Evolutionary conservation across 2,797 vertebrate genomes (phyloP), one percentile per base, ranked within the genome.

Genomic region (Dendrocincla tyrannina): DNA sequence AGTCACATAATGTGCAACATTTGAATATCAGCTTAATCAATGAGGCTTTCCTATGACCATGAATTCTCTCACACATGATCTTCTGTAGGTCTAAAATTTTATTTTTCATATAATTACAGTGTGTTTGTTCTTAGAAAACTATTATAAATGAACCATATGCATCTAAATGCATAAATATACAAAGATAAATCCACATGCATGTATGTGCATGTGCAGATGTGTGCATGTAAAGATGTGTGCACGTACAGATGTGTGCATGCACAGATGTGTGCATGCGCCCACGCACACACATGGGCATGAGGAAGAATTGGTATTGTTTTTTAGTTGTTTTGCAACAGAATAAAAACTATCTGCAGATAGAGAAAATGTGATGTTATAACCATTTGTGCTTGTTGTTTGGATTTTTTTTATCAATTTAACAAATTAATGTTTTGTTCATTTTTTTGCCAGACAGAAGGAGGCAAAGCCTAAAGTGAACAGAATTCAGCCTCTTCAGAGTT

Each of bases 281-380:
- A 19, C 6, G 4, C 17, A 16, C 3, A 22, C 9, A 22, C 3
- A 17, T 1, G 5, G 35, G 9, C 32, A 41, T 1, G 2, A 68
- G 25, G 44, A 35, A 92, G 32, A 81, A 84, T 25, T 52, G 30
- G 9, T 33, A 13, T 13, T 63, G 17, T 25, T 25, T 68, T 49
- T 62, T 30, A 60, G 22, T n/a, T 81, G 19, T 69, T 85, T 74
- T 88, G 17, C 50, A 90, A 28, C 5, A 52, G n/a, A 78, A 60
- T 70, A 66, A 88, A 70, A n/a, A 47, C 11, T 42, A 10, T 16
- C 32, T 41, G 22, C 64, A 46, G 32, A 53, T 59, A 33, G 7
- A 37, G 28, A 59, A n/a, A 28, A 1, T 10, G 8, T 67, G 27
- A 1, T 10, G 9, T 67, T 23, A 58, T 53, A 69, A 62, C 12